Percentiles rank a stretch among this genome's conserved stretches.
phyloP scores from a whole-genome alignment of 1,140 invertebrate genomes.

The Batillaria attramentaria region DNA sequence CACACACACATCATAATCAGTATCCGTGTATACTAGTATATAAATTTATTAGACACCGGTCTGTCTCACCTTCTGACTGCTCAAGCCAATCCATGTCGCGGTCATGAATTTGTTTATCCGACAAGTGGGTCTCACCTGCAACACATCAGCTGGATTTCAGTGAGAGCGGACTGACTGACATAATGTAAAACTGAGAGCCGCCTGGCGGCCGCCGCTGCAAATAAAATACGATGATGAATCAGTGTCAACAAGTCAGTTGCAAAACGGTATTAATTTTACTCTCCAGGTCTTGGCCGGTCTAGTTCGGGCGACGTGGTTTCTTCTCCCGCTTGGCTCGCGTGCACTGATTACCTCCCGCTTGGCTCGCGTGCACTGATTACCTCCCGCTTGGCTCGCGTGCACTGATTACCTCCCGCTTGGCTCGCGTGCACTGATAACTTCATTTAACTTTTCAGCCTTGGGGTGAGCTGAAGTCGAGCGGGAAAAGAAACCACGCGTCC shows the following conservation, averaged over 20 bases:
- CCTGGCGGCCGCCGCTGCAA: neutral
- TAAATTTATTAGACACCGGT: neutral
- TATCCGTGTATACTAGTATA: neutral
- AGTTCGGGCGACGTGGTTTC: neutral
- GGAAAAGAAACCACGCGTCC: neutral
- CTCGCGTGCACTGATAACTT: neutral
- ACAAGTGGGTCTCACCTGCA: constrained; percentile 40
- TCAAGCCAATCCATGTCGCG: constrained; percentile 60
- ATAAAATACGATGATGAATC: neutral
- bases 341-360: no score
- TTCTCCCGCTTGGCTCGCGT: no score
- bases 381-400: no score
- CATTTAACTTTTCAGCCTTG: neutral
- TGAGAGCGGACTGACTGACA: neutral
- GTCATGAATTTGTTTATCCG: constrained; percentile 64
- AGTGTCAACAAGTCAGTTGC: neutral
- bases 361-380: no score
- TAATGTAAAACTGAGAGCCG: no score
- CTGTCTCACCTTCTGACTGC: constrained; percentile 52
- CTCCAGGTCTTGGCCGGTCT: neutral
- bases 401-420: no score
- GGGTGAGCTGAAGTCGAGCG: neutral
- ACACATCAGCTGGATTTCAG: constrained; percentile 9
- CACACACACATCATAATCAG: no score
- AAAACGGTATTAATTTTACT: neutral